Base-by-base conservation (phyloP, 2,113 vertebrate species). In the Arizona elegans region DNA sequence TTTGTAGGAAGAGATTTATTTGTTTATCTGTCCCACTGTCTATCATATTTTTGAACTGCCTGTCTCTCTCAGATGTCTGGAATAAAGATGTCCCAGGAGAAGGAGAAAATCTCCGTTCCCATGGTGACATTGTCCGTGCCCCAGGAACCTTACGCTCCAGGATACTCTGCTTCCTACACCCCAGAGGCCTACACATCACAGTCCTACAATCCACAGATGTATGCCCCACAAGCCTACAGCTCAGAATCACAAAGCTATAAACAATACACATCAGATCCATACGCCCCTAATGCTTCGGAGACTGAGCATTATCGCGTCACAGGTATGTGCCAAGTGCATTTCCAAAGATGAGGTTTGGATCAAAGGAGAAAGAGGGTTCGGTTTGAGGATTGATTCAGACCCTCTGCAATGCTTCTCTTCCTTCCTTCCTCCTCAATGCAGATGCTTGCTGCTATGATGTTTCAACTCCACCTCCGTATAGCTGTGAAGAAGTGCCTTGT, bases 401-500 rank as follows among this genome's bases (percentile, higher is more conserved):
- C 26, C 8, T 9, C 33, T 21, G 38, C 2, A 12, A 7, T 0
- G 0, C 2, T 8, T 12, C 23, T 26, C 17, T 2, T 19, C 1
- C 10, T 58, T 19, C 1, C 10, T 58, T 6, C 13, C 54, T 58
- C 1, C n/a, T 47, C 2, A 23, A 12, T 43, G 1, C 56, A 93
- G 92, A 19, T 13, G 10, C 1, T 47, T 59, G 7, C 11, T 19
- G 8, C 12, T 96, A 93, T 0, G 95, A 96, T 8, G 96, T 93
- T 5, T 92, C 96, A 56, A 38, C 96, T 94, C 96, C 97, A 15
- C 97, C 96, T 4, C 97, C 97, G 0, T 97, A 97, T 15, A 93
- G 95, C 81, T 94, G 50, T 5, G 33, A 75, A 56, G 95, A 96
- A 9, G 86, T 93, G 17, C 91, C 94, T 50, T 17, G 92, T 11